Evolutionary conservation across 2,888 invertebrate species (phyloP).

Genomic region (Drosophila mercatorum): DNA sequence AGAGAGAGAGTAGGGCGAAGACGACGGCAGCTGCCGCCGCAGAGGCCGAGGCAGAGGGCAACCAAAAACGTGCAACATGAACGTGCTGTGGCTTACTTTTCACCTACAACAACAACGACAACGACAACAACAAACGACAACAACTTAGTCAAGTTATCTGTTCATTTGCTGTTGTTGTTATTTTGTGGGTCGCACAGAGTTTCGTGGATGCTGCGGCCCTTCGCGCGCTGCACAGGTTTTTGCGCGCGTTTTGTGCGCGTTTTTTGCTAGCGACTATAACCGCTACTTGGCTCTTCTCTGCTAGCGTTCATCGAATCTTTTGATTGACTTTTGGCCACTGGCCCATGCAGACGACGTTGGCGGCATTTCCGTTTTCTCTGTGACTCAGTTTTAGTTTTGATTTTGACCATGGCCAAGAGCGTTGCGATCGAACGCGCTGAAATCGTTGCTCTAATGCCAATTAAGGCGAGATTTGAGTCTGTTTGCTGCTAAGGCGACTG

Average conservation of each 20-base stretch:
- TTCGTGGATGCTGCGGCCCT: conserved; percentile 13
- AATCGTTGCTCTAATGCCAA: conserved; percentile 41
- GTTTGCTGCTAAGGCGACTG: conserved; percentile 8
- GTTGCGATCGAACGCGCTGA: conserved; percentile 10
- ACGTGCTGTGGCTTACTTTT: conserved; percentile 59
- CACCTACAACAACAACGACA: conserved; percentile 38
- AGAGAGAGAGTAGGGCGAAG: not conserved
- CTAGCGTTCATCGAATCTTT: not conserved
- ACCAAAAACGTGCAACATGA: conserved; percentile 53
- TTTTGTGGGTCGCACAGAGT: conserved; percentile 34
- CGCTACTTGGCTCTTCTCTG: not conserved
- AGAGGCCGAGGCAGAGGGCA: conserved; percentile 2
- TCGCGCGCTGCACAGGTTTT: not conserved
- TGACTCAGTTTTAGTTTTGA: conserved; percentile 34
- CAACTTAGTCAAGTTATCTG: conserved; percentile 21
- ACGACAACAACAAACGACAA: conserved; percentile 7
- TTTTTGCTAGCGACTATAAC: not conserved
- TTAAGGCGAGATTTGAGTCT: conserved; percentile 26
- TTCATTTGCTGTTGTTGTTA: conserved; percentile 22
- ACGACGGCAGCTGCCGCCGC: no score
- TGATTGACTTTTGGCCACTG: not conserved
- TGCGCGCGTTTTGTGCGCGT: conserved; percentile 6
- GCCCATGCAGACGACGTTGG: conserved; percentile 1
- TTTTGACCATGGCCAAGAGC: conserved; percentile 28
- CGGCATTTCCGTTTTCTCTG: conserved; percentile 46